These are phyloP conservation scores for Echinometra lucunter DNA, from an alignment of 53 echinoderm and acorn worm genomes.

Conservation along the genomic window DNA sequence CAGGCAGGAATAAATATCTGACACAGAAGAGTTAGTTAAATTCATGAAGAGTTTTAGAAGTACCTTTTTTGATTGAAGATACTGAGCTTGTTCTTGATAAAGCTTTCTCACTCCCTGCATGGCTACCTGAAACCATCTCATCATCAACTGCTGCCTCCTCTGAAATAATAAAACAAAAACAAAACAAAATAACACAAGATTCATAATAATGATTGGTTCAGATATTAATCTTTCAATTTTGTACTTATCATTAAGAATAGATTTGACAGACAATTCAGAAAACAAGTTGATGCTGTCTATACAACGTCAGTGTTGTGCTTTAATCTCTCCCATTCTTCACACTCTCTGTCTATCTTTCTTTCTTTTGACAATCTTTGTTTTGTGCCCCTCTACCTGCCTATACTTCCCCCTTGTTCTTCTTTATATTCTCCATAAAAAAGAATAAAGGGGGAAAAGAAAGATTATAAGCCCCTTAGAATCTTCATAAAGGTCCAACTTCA, in stretches of 20 bases:
- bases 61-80: constrained; percentile 85
- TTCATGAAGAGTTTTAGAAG: neutral
- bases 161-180: neutral
- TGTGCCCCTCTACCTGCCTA: neutral
- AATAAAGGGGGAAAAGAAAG: too few species aligned
- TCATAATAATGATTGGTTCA: too few species aligned
- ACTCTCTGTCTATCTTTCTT: neutral
- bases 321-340: neutral
- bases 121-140: constrained; percentile 72
- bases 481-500: too few species aligned
- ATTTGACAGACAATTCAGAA: neutral
- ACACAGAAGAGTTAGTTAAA: neutral
- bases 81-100: constrained; percentile 88
- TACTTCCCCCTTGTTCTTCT: neutral
- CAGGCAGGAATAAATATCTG: too few species aligned
- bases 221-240: neutral
- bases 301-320: neutral
- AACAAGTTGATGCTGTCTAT: neutral
- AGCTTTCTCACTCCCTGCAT: constrained; percentile 74
- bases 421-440: neutral
- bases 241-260: neutral
- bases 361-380: neutral
- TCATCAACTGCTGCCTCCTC: constrained; percentile 49
- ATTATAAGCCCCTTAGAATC: too few species aligned
- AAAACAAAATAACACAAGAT: neutral